Percentiles rank a stretch among this genome's conserved stretches.
Conservation (phyloP, 2,797 vertebrate genomes). For the Spea hammondii region DNA sequence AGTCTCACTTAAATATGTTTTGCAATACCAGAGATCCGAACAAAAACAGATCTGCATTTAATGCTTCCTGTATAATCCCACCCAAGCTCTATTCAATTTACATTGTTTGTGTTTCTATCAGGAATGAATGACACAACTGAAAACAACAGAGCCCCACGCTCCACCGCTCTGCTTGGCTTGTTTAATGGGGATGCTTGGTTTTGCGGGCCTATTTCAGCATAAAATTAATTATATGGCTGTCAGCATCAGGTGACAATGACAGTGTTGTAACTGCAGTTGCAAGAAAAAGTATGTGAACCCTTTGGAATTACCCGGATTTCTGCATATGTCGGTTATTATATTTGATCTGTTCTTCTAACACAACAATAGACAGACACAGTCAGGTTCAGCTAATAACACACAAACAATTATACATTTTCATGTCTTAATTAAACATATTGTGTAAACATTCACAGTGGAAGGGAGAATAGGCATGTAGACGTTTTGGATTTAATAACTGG, state of each 20-base stretch:
- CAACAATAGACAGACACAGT: too few species aligned
- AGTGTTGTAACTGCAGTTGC: too few species aligned
- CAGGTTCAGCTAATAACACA: too few species aligned
- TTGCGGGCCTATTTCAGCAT: conserved; percentile 25
- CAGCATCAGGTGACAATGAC: conserved; percentile 22
- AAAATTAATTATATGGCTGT: conserved; percentile 12
- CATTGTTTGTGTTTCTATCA: conserved; percentile 16
- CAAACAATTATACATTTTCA: too few species aligned
- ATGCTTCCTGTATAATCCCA: conserved; percentile 5
- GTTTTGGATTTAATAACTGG: too few species aligned
- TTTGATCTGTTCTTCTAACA: too few species aligned
- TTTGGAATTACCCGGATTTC: too few species aligned
- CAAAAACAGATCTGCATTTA: conserved; percentile 5
- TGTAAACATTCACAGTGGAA: too few species aligned
- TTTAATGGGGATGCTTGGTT: neutral
- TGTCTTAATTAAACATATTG: too few species aligned
- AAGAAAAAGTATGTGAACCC: too few species aligned
- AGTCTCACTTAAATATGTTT: conserved; percentile 22
- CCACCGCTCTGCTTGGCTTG: neutral
- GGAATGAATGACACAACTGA: conserved; percentile 18
- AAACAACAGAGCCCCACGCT: conserved; percentile 2
- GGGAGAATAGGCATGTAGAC: too few species aligned
- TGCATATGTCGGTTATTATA: too few species aligned
- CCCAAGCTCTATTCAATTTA: conserved; percentile 5
- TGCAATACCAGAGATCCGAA: conserved; percentile 4